phyloP scores from a whole-genome alignment of 2,113 vertebrate genomes.

The Heterochromis multidens region DNA sequence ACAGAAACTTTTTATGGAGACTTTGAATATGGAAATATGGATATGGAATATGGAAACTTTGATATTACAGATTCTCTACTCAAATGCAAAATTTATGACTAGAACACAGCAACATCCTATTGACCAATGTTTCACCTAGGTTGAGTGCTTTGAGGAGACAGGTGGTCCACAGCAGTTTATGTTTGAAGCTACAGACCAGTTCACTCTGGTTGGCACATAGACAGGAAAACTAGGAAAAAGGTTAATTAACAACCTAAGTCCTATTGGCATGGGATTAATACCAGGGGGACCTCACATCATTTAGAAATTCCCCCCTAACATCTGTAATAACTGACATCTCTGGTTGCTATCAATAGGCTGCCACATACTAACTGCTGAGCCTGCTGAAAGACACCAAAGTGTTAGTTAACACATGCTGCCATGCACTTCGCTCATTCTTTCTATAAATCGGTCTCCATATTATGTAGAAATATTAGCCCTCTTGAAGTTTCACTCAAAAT shows the following conservation, averaged over 20 bases:
- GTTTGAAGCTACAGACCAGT: background rate
- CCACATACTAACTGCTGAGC: background rate
- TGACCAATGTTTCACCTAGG: background rate
- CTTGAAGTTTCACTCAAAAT: background rate
- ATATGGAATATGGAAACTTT: conserved; percentile 1
- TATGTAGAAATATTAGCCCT: background rate
- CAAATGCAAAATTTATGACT: background rate
- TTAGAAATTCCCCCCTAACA: background rate
- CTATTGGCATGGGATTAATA: background rate
- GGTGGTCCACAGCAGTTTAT: background rate
- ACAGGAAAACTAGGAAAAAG: background rate
- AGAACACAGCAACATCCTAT: background rate
- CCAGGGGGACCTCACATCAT: background rate
- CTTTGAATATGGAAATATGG: too few species aligned
- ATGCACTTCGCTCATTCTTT: background rate
- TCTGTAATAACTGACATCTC: background rate
- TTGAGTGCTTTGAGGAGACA: background rate
- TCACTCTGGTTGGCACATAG: background rate
- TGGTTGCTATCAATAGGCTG: background rate
- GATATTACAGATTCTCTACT: background rate
- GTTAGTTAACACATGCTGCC: background rate
- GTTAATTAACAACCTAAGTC: background rate
- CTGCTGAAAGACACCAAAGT: background rate
- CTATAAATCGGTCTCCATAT: background rate
- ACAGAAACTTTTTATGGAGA: too few species aligned